Conservation (phyloP, 2,888 invertebrate genomes). For the Crepidodera aurea region DNA sequence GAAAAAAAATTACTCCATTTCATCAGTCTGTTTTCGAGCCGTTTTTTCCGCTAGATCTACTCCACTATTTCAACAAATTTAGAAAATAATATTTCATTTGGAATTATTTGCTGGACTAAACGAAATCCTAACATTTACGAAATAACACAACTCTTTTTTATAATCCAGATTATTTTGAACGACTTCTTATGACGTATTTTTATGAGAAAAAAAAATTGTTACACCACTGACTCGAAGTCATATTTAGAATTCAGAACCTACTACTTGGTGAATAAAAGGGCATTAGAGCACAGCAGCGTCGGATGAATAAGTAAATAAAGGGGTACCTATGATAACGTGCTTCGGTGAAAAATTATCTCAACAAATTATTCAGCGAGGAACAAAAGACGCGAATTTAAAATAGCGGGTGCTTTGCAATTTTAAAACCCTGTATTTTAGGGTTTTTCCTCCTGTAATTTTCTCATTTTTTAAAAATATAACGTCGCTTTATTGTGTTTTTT, state of each 20-base stretch:
- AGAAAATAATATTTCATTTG: too few species aligned
- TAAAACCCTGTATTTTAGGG: not conserved
- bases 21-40: too few species aligned
- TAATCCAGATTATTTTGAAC: too few species aligned
- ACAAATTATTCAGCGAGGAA: conserved; percentile 14
- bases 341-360: conserved; percentile 1
- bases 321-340: not conserved
- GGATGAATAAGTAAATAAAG: conserved; percentile 24
- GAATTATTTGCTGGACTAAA: too few species aligned
- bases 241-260: conserved; percentile 50
- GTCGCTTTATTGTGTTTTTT: not conserved
- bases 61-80: too few species aligned
- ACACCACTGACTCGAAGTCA: conserved; percentile 18
- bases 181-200: too few species aligned
- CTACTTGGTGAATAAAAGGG: conserved; percentile 47
- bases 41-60: too few species aligned
- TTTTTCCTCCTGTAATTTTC: not conserved
- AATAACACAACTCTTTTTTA: too few species aligned
- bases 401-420: not conserved
- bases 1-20: too few species aligned
- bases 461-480: not conserved
- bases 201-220: too few species aligned
- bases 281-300: conserved; percentile 38
- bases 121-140: too few species aligned
- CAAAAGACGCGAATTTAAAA: conserved; percentile 15